phyloP scores from a whole-genome alignment of 2,113 vertebrate species.

The Dicrurus megarhynchus region DNA sequence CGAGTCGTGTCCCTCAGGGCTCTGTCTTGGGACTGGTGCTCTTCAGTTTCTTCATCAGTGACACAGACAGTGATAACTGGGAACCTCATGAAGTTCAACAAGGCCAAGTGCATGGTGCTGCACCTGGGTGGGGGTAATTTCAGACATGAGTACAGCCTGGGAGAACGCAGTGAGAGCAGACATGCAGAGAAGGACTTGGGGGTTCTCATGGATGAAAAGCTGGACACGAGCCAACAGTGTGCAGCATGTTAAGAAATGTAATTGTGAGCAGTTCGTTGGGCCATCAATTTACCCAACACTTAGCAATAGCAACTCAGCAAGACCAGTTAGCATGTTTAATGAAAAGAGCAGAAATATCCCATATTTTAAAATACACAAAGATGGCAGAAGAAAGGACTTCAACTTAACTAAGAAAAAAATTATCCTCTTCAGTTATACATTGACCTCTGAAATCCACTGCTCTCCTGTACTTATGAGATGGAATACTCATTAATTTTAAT shows the following conservation, averaged over 20 bases:
- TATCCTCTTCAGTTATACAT: not conserved
- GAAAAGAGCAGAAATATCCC: not conserved
- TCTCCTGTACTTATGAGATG: not conserved
- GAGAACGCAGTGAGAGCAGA: not conserved
- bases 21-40: not conserved
- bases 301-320: not conserved
- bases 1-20: too few species aligned
- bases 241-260: not conserved
- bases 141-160: not conserved
- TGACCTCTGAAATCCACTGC: not conserved
- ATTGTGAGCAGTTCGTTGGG: not conserved
- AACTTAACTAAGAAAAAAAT: not conserved
- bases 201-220: not conserved
- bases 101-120: not conserved
- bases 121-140: accelerated
- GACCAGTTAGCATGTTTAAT: not conserved
- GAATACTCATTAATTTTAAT: not conserved
- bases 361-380: not conserved
- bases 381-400: not conserved
- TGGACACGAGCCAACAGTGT: not conserved
- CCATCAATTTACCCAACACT: not conserved
- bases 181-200: not conserved
- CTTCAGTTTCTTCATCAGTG: not conserved
- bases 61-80: not conserved
- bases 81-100: not conserved